A percentile compares a stretch with the other conserved stretches of the same genome.
Evolutionary conservation across 2,888 invertebrate genomes (phyloP).

Genomic region (Listrodromus nycthemerus): DNA sequence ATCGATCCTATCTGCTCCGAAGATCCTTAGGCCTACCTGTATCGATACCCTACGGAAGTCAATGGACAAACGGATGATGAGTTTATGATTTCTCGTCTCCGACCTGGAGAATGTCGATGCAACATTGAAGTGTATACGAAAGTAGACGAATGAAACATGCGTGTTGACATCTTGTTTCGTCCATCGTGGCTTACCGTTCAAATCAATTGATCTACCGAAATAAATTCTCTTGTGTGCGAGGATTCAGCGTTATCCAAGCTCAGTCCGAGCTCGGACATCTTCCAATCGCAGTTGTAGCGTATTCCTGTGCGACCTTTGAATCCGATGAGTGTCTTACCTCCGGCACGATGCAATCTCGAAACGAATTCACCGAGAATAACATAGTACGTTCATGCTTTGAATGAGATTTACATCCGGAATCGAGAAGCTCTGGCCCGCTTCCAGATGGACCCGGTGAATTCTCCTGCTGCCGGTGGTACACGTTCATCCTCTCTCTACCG

Average conservation of each 20-base stretch:
- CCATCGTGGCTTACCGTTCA: not conserved
- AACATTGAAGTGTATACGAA: constrained; percentile 36
- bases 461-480: constrained; percentile 42
- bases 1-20: constrained; percentile 70
- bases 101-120: constrained; percentile 45
- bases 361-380: constrained; percentile 60
- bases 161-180: not conserved
- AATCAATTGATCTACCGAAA: constrained; percentile 10
- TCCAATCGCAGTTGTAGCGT: not conserved
- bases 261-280: constrained; percentile 30
- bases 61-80: constrained; percentile 63
- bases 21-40: constrained; percentile 55
- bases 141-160: not conserved
- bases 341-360: constrained; percentile 64
- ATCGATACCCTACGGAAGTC: constrained; percentile 60
- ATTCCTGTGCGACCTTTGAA: constrained; percentile 55
- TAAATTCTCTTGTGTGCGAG: not conserved
- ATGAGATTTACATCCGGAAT: constrained; percentile 81
- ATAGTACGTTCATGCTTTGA: constrained; percentile 73
- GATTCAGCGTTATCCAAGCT: constrained; percentile 33
- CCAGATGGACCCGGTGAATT: constrained; percentile 75
- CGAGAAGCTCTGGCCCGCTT: constrained; percentile 76
- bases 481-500: constrained; percentile 6
- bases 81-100: constrained; percentile 29
- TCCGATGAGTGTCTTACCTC: constrained; percentile 46